A percentile compares a stretch with the other conserved stretches of the same genome.
These are phyloP conservation scores for Haemorhous mexicanus DNA, from an alignment of 2,113 vertebrate genomes.

Conservation along the genomic window DNA sequence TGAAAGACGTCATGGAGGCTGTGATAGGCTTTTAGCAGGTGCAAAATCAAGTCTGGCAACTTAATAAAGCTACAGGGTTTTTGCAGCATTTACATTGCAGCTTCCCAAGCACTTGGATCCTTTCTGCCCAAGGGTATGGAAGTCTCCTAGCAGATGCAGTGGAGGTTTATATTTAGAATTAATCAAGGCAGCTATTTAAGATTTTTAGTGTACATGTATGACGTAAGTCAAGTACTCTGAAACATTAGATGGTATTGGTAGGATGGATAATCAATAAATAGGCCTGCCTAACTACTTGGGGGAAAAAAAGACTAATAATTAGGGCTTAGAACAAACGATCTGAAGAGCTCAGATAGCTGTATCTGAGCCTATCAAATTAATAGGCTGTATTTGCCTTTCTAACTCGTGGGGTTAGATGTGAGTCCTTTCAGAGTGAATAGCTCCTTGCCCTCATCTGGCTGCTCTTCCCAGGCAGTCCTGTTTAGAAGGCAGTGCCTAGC, in stretches of 20 bases:
- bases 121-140: background rate
- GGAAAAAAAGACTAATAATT: background rate
- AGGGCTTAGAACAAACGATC: background rate
- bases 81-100: background rate
- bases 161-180: background rate
- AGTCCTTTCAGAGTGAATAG: background rate
- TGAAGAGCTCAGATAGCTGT: background rate
- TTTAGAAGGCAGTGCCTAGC: background rate
- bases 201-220: background rate
- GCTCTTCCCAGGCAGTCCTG: background rate
- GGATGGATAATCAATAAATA: background rate
- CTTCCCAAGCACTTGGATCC: background rate
- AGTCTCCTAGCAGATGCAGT: background rate
- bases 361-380: no score
- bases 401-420: background rate
- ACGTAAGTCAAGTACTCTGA: background rate
- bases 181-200: background rate
- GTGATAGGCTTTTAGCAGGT: slow-evolving; percentile 14
- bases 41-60: slow-evolving; percentile 22
- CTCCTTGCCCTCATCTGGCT: accelerated
- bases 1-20: slow-evolving; percentile 14
- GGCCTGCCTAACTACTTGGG: background rate
- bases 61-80: background rate
- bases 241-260: background rate
- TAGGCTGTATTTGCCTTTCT: background rate